Evolutionary conservation across 2,888 invertebrate species (phyloP), one percentile per base, ranked within the genome.

Genomic region (Unio delphinus): DNA sequence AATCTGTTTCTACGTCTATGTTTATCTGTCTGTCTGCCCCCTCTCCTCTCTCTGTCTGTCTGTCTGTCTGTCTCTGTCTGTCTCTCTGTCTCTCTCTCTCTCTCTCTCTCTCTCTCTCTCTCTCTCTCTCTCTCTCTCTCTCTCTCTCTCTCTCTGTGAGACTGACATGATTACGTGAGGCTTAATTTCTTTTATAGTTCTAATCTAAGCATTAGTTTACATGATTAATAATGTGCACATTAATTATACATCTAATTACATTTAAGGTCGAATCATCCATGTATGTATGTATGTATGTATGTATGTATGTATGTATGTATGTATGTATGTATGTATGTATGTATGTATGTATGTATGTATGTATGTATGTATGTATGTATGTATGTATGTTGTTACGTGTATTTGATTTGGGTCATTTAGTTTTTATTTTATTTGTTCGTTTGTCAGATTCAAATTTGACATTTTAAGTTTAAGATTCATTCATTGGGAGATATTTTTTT

Each of bases 41-140:
- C 23, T 23, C 23, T 23, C 23, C 23, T 23, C 23, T 23, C 23
- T 23, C 23, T 23, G 0, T 23, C 23, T 23, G 23, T 54, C 61
- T 67, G 61, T 61, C 61, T 67, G 28, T 62, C 67, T 56, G 62
- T 67, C 62, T 62, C 61, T 67, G 26, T 59, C 55, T 62, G 34
- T 61, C 62, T 67, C 61, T 67, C 61, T 63, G 18, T 61, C 26
- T 62, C 4, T 45, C 56, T 60, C 30, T 59, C n/a, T 55, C 69
- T 65, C 28, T 69, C 65, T 65, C 61, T 65, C 61, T 69, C 23
- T 65, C 55, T 57, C 56, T 65, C 57, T 61, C 69, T 56, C 34
- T 60, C n/a, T 56, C 65, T 61, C 69, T 61, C 61, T 61, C 55
- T 61, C 54, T 64, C 26, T 64, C 59, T 65, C 54, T 60, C 58